Evolutionary conservation across 1,140 invertebrate genomes (phyloP), one percentile per base, ranked within the genome.

Genomic region (Drosophila chauvacae): DNA sequence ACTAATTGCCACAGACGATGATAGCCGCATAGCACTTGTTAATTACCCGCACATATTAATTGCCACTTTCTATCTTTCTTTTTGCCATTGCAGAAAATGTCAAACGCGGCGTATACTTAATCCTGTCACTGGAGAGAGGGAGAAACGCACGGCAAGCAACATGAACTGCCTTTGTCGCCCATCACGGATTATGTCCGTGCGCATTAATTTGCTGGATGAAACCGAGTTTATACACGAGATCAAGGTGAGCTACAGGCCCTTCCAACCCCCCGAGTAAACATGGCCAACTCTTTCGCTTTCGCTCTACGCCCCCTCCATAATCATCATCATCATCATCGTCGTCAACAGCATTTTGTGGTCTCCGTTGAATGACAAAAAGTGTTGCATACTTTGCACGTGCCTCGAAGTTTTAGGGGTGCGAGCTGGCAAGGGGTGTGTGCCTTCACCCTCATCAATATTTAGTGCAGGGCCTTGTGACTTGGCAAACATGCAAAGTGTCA

Each of bases 171-270:
- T 92, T 35, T 92, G 92, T 78, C 84, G 92, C 77, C 92, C 92
- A 47, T 92, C 92, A 65, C 92, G 91, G 77, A 92, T 91, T 61
- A 92, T 92, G 83, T 87, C 92, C 84, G 92, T 92, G 68, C 87
- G 92, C 91, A 94, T 95, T 81, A 94, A 95, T 78, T 93, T 95
- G 70, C 93, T 95, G 80, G 95, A 95, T 87, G 95, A 95, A 88
- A 94, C 95, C 79, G 95, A 95, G 87, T 93, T 95, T 47, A 92
- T 95, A 62, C 94, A 95, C 80, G 95, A 95, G 81, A 93, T 95
- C 62, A 93, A 95, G 93, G 95, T 95, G 80, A 94, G 94, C 93
- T 33, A 7, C 13, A 53, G 47, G 37, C 64, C 68, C 51, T n/a
- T 16, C 7, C n/a, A 30, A 26, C 7, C n/a, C n/a, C 39, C 39